These are phyloP conservation scores for Tinea trinotella DNA, from an alignment of 2,888 invertebrate species.

Conservation along the genomic window DNA sequence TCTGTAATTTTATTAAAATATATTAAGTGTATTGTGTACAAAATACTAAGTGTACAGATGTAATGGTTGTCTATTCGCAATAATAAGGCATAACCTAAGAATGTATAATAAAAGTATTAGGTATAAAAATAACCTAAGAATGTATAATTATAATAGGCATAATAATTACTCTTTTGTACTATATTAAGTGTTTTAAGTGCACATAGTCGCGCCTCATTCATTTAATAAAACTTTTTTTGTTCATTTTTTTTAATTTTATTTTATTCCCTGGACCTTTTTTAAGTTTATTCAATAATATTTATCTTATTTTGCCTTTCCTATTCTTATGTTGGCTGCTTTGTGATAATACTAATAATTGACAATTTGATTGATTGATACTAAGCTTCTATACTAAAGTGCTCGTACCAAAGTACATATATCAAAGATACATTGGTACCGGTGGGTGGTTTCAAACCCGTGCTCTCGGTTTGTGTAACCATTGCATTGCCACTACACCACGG, in stretches of 20 bases:
- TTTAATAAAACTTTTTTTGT: constrained; percentile 69
- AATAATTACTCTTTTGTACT: not conserved
- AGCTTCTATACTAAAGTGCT: no score
- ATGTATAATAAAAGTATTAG: no score
- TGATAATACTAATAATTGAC: no score
- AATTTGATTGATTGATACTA: no score
- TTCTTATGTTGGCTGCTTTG: no score
- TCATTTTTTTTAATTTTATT: constrained; percentile 41
- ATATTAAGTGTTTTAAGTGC: constrained; percentile 62
- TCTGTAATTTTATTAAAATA: constrained; percentile 32
- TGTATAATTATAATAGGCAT: no score
- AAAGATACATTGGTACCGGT: no score
- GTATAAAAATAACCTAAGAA: not conserved
- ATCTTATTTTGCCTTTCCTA: no score
- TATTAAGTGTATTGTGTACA: constrained; percentile 59
- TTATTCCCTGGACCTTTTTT: constrained; percentile 28
- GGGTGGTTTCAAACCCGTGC: no score
- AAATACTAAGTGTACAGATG: constrained; percentile 63
- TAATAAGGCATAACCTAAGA: not conserved
- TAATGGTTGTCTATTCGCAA: not conserved
- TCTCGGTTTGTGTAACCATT: no score
- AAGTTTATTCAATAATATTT: constrained; percentile 8
- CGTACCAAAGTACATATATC: no score
- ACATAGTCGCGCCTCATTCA: constrained; percentile 73
- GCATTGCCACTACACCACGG: no score